phyloP scores from a whole-genome alignment of 1,140 invertebrate genomes.

The Coptotermes formosanus region DNA sequence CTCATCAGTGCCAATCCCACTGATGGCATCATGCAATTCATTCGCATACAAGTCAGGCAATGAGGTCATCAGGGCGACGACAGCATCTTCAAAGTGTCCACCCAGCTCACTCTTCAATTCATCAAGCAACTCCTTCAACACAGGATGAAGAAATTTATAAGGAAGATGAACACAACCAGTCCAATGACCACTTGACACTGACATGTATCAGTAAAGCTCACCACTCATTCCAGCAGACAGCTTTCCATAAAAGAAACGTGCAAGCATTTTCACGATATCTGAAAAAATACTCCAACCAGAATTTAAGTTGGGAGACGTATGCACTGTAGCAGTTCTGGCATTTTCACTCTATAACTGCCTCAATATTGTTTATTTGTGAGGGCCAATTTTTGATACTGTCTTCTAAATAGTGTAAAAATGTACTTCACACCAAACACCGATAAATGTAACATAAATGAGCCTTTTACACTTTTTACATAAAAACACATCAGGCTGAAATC shows the following conservation, averaged over 20 bases:
- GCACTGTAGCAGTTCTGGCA: no score
- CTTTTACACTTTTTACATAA: no score
- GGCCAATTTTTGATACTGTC: no score
- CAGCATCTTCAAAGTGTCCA: conserved; percentile 59
- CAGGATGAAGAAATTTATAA: neutral
- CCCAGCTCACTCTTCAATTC: conserved; percentile 59
- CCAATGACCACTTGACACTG: neutral
- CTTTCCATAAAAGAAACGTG: neutral
- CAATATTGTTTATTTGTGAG: no score
- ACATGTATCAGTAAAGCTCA: neutral
- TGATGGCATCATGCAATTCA: conserved; percentile 56
- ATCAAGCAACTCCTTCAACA: conserved; percentile 53
- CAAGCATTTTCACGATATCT: no score
- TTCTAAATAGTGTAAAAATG: no score
- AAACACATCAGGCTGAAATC: no score
- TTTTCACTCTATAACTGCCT: no score
- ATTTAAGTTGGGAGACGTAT: no score
- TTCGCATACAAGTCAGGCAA: conserved; percentile 56
- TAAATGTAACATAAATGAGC: no score
- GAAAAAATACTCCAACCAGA: no score
- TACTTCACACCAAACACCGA: no score
- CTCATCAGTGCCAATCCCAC: conserved; percentile 54
- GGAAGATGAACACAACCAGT: neutral
- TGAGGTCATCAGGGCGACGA: conserved; percentile 58
- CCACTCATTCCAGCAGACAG: neutral